Conservation (phyloP, 2,113 vertebrate species). For the Leuciscus idus region DNA sequence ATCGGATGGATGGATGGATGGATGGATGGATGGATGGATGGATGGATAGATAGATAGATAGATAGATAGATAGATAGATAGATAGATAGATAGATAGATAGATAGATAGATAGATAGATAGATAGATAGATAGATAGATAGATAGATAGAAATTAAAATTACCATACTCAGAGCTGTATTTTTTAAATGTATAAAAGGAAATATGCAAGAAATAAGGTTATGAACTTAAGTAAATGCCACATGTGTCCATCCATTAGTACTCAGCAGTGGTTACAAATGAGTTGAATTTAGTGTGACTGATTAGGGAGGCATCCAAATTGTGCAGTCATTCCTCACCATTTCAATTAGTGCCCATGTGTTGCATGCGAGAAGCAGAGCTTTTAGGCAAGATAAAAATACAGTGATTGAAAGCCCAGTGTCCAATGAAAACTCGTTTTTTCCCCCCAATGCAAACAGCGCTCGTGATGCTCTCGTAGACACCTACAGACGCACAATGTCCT, state of each 20-base stretch:
- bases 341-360: neutral
- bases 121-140: too few relatives aligned
- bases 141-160: too few relatives aligned
- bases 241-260: too few relatives aligned
- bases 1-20: neutral
- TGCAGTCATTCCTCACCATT: too few relatives aligned
- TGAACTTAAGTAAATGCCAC: too few relatives aligned
- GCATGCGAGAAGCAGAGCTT: neutral
- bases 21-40: neutral
- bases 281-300: too few relatives aligned
- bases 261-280: too few relatives aligned
- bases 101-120: neutral
- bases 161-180: too few relatives aligned
- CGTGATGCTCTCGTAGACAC: neutral
- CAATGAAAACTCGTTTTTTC: neutral
- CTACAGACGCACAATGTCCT: neutral
- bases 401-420: neutral
- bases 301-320: too few relatives aligned
- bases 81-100: neutral
- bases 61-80: constrained; percentile 49
- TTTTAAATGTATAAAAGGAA: too few relatives aligned
- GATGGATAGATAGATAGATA: constrained; percentile 44
- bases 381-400: neutral
- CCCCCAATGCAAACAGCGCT: neutral
- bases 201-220: too few relatives aligned